Base-by-base conservation (phyloP, 2,888 invertebrate species). In the Stenodera caucasica region DNA sequence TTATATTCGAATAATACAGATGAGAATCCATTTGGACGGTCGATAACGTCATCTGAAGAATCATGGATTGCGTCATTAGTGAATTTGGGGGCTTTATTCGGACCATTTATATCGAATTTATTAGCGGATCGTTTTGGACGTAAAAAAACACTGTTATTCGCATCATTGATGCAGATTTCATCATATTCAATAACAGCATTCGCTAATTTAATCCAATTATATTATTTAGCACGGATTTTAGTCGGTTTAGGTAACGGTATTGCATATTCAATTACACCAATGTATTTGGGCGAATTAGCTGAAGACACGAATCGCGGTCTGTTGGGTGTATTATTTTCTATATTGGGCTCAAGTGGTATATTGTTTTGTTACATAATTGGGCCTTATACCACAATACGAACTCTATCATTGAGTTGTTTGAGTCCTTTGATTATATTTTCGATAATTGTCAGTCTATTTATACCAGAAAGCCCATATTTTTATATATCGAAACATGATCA, bases 271-370 rank as follows among this genome's bases (percentile, higher is more conserved):
- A 85, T 89, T 1, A 85, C 88, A 0, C 93, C 94, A 0, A 90
- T 94, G 85, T 95, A 94, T 80, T 86, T 92, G 61, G 91, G 91
- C 40, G 95, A 95, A 80, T 91, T 93, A 35, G 86, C 93, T 6
- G 89, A 92, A 82, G 87, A 88, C 57, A 88, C 89, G 29, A 86
- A 88, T 14, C 83, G 96, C 61, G 95, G 95, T 0, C 32, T 50
- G 6, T 32, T 57, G 3, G 56, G 56, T 7, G 49, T 49, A 8
- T 9, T 57, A n/a, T 32, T 57, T n/a, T 9, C 33, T 8, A 7
- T 50, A 1, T 33, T 33, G 0, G 6, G 18, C 18, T 12, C 33
- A 3, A 15, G 14, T n/a, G 56, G 50, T 6, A 21, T 32, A 3
- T 50, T 57, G 7, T 50, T 50, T 9, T 21, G 9, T 23, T 57